These are phyloP conservation scores for Thalassaphorura encarpata DNA, from an alignment of 1,140 invertebrate species.

Conservation along the genomic window DNA sequence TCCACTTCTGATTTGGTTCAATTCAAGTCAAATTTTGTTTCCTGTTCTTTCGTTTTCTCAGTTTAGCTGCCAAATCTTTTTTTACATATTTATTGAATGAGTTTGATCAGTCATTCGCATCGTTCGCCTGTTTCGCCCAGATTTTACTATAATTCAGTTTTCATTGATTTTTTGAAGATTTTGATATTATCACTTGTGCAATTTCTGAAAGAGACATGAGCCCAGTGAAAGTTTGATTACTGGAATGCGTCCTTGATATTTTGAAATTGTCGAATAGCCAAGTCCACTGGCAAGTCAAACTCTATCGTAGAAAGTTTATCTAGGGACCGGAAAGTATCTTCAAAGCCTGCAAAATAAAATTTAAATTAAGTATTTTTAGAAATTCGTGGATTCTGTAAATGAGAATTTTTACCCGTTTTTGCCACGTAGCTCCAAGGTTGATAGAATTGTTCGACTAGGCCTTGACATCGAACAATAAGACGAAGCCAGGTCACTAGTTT, in stretches of 20 bases:
- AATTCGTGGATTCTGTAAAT: background rate
- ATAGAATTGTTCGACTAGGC: slow-evolving; percentile 81
- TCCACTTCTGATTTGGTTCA: no score
- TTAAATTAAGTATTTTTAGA: background rate
- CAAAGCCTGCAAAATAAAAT: slow-evolving; percentile 59
- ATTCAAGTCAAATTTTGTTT: no score
- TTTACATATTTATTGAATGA: no score
- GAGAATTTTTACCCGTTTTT: slow-evolving; percentile 60
- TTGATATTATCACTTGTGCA: no score
- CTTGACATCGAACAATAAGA: slow-evolving; percentile 79
- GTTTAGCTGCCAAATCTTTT: no score
- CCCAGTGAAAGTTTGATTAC: no score
- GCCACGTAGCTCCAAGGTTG: slow-evolving; percentile 89
- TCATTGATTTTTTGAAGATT: no score
- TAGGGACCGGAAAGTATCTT: slow-evolving; percentile 82
- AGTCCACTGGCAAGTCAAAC: slow-evolving; percentile 88
- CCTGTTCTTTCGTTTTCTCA: no score
- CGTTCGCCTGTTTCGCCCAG: no score
- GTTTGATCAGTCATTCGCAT: no score
- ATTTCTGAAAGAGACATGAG: no score
- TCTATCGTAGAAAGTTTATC: slow-evolving; percentile 74
- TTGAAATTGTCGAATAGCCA: slow-evolving; percentile 89
- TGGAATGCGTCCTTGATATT: slow-evolving; percentile 96
- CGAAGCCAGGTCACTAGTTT: slow-evolving; percentile 88
- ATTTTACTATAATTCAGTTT: no score